Evolutionary conservation across 2,888 invertebrate genomes (phyloP).

Genomic region (Himalopsyche kuldschensis): DNA sequence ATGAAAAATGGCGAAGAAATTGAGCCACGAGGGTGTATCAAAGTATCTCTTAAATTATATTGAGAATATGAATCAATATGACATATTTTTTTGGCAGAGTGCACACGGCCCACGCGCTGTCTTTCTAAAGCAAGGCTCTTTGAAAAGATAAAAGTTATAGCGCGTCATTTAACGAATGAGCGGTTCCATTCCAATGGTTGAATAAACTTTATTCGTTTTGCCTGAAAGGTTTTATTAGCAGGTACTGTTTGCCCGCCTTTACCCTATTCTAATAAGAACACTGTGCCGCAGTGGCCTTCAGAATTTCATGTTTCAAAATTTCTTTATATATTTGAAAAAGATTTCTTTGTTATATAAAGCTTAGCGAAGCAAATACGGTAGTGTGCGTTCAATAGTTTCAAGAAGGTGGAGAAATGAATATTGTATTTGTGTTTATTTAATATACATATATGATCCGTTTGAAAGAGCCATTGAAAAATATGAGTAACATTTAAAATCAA

Average conservation of each 20-base stretch:
- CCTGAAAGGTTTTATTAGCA: background rate
- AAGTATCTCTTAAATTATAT: background rate
- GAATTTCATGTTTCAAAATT: background rate
- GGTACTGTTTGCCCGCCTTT: background rate
- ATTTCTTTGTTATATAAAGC: too few species aligned
- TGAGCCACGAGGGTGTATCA: background rate
- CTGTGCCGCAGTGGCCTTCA: background rate
- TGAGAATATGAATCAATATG: background rate
- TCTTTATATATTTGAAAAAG: background rate
- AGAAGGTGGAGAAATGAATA: too few species aligned
- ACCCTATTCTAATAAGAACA: background rate
- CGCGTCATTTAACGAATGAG: background rate
- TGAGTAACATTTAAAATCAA: too few species aligned
- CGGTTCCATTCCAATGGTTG: background rate
- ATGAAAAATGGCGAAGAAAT: background rate
- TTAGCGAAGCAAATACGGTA: too few species aligned
- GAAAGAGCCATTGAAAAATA: too few species aligned
- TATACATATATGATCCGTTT: too few species aligned
- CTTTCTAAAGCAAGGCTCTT: background rate
- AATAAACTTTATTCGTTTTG: background rate
- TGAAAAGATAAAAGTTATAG: background rate
- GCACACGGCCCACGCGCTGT: background rate
- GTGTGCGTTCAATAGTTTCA: too few species aligned
- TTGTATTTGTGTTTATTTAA: too few species aligned
- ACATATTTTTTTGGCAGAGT: background rate